A percentile compares a stretch with the other conserved stretches of the same genome.
Evolutionary conservation across 2,797 vertebrate species (phyloP).

Genomic region (Furcifer pardalis): DNA sequence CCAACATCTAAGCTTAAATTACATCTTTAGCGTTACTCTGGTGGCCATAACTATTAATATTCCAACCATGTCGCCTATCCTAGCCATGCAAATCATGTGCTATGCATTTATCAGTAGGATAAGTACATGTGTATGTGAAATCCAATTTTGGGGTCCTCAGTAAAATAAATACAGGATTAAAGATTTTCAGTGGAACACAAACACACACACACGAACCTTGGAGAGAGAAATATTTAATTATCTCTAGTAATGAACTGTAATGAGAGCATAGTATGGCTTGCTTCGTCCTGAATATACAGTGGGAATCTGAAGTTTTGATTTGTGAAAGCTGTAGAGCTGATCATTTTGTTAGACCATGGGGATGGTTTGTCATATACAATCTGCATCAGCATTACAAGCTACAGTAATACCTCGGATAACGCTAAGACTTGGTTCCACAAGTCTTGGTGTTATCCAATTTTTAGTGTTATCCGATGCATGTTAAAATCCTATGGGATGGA

Average conservation of each 20-base stretch:
- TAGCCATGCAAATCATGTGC: not conserved
- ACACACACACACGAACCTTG: not conserved
- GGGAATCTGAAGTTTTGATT: not conserved
- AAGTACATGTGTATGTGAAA: not conserved
- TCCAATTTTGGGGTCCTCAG: not conserved
- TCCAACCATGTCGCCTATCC: too few species aligned
- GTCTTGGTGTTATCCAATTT: too few species aligned
- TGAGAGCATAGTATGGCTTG: not conserved
- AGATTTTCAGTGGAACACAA: not conserved
- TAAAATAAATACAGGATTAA: not conserved
- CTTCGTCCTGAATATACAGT: not conserved
- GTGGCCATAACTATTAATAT: too few species aligned
- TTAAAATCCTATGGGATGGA: too few species aligned
- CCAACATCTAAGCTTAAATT: too few species aligned
- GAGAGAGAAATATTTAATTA: not conserved
- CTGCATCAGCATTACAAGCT: not conserved
- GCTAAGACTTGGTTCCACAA: too few species aligned
- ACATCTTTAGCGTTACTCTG: too few species aligned
- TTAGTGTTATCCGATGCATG: too few species aligned
- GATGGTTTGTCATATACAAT: not conserved
- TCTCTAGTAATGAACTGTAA: not conserved
- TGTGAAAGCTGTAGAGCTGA: not conserved
- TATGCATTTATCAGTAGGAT: not conserved
- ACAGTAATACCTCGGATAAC: too few species aligned
- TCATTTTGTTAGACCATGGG: not conserved